A percentile compares a stretch with the other conserved stretches of the same genome.
Evolutionary conservation across 2,888 invertebrate genomes (phyloP).

Genomic region (Drosophila nigritarsus): DNA sequence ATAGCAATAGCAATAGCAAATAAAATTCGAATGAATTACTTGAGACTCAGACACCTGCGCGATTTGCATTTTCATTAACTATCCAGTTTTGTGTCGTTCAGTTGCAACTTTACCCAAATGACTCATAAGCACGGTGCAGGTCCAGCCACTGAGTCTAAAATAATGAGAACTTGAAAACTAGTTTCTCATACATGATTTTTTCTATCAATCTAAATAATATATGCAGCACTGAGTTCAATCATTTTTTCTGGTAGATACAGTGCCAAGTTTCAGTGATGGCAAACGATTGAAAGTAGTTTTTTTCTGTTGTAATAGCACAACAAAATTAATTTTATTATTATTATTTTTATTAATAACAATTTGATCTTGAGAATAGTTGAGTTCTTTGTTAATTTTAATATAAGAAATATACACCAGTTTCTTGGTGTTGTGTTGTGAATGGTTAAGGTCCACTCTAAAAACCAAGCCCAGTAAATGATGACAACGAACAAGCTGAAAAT

Average conservation of each 20-base stretch:
- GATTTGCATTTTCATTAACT: slow-evolving; percentile 35
- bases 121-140: slow-evolving; percentile 70
- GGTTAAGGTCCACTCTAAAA: slow-evolving; percentile 49
- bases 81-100: slow-evolving; percentile 46
- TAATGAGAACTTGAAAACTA: slow-evolving; percentile 2
- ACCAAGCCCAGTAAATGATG: slow-evolving; percentile 17
- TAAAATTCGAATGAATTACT: slow-evolving; percentile 73
- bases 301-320: background rate
- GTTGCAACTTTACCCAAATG: slow-evolving; percentile 69
- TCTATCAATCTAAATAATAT: background rate
- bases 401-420: background rate
- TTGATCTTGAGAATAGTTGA: background rate
- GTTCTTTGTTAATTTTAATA: background rate
- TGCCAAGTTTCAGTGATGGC: background rate
- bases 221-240: background rate
- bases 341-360: background rate
- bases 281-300: background rate
- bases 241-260: background rate
- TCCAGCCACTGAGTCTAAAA: slow-evolving; percentile 44
- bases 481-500: slow-evolving; percentile 16
- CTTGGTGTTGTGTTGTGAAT: no score
- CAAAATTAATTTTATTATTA: background rate
- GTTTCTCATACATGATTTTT: background rate
- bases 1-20: slow-evolving; percentile 77
- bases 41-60: slow-evolving; percentile 44